phyloP scores from a whole-genome alignment of 2,797 vertebrate genomes.

The Mormyrus proboscirostris region DNA sequence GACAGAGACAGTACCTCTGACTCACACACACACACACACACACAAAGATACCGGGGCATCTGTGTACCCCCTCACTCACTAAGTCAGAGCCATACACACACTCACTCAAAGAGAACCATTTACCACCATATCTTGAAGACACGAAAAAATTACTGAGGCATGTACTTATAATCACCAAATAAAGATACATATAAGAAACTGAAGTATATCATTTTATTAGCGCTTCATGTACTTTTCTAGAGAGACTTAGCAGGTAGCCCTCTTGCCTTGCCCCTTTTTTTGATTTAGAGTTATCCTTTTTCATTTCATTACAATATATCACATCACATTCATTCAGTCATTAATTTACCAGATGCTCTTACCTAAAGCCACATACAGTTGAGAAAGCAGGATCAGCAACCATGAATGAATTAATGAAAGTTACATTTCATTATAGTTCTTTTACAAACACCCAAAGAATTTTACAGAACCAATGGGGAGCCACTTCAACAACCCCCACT shows the following conservation, averaged over 20 bases:
- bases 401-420: too few species aligned
- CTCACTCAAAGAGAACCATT: background rate
- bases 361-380: background rate
- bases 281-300: background rate
- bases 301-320: background rate
- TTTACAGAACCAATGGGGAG: too few species aligned
- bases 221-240: background rate
- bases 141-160: background rate
- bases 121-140: background rate
- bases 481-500: too few species aligned
- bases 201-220: background rate
- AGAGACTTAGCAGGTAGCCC: background rate
- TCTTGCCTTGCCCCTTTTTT: background rate
- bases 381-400: background rate
- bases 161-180: background rate
- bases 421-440: too few species aligned
- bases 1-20: background rate
- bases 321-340: background rate
- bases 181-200: background rate
- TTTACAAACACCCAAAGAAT: too few species aligned
- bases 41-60: background rate
- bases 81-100: background rate
- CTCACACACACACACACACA: background rate
- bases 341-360: background rate
- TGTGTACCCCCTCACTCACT: background rate